Base-by-base conservation (phyloP, 2,113 vertebrate species). In the Sprattus sprattus region DNA sequence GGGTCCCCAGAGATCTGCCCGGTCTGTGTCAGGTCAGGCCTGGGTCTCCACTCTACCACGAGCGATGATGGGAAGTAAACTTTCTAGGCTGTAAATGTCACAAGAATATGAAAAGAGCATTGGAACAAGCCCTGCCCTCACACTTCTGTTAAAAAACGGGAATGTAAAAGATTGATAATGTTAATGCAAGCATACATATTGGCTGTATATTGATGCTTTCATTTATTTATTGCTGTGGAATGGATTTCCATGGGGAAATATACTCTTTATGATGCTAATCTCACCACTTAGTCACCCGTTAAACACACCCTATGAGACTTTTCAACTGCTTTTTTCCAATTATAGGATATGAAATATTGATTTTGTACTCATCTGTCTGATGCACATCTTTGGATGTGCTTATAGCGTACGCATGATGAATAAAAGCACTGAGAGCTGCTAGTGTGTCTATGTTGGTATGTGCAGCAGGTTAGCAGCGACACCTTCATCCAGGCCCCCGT, bases 291-390 rank as follows among this genome's bases (percentile, higher is more conserved):
- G 6, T 18, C 64, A 10, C 25, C 11, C 39, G 28, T 18, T 78
- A 78, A 78, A 78, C 71, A 78, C 39, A 13, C 13, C 71, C 71
- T 13, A 39, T 10, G 39, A 78, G 71, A 39, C 71, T 11, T 39
- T 32, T 32, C 4, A 28, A 11, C 5, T 13, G 9, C 20, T 4
- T 39, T 78, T 78, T 32, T 78, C 25, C 4, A 16, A 5, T 39
- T 32, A 16, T 15, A 78, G 18, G 13, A 78, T 78, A 78, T 78
- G 71, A 78, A 78, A 44, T 78, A 78, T 78, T 78, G 71, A 78
- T 78, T 71, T 78, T 78, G 71, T 39, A 13, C 28, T 32, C 71
- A 39, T 78, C 71, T 16, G 16, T 39, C 64, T 39, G 28, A 78
- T 44, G 28, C 11, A 32, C 5, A 64, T 64, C 20, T 9, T 60